Evolutionary conservation across 2,888 invertebrate species (phyloP).

Genomic region (Invenusta paracnida): DNA sequence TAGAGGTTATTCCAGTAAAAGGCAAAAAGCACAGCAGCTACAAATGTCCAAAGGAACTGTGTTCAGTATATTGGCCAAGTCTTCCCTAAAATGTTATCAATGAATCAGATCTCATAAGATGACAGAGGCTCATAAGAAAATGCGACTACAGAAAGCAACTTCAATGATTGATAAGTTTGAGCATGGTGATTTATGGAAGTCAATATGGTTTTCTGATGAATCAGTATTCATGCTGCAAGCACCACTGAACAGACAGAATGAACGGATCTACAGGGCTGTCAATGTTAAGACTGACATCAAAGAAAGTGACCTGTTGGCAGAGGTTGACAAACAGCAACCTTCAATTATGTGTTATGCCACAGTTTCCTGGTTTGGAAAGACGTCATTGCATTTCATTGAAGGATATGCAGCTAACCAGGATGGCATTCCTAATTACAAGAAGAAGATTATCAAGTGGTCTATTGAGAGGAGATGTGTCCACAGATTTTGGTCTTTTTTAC

Average conservation of each 20-base stretch:
- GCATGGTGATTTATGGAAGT: neutral
- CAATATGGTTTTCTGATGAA: constrained; percentile 29
- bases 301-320: constrained; percentile 4
- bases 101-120: neutral
- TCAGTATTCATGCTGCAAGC: neutral
- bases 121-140: neutral
- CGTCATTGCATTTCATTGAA: constrained; percentile 1
- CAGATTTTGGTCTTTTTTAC: no score
- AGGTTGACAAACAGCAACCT: neutral
- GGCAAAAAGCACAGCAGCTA: neutral
- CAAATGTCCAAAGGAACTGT: neutral
- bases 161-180: constrained; percentile 4
- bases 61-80: neutral
- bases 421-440: constrained; percentile 5
- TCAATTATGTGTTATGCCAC: constrained; percentile 24
- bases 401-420: constrained; percentile 1
- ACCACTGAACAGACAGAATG: constrained; percentile 19
- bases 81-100: neutral
- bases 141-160: neutral
- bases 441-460: no score
- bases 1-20: neutral
- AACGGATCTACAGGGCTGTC: constrained; percentile 18
- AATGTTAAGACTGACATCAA: constrained; percentile 32
- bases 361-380: constrained; percentile 28
- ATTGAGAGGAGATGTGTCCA: neutral